These are phyloP conservation scores for Alfaro cultratus DNA, from an alignment of 2,797 vertebrate species.

Conservation along the genomic window DNA sequence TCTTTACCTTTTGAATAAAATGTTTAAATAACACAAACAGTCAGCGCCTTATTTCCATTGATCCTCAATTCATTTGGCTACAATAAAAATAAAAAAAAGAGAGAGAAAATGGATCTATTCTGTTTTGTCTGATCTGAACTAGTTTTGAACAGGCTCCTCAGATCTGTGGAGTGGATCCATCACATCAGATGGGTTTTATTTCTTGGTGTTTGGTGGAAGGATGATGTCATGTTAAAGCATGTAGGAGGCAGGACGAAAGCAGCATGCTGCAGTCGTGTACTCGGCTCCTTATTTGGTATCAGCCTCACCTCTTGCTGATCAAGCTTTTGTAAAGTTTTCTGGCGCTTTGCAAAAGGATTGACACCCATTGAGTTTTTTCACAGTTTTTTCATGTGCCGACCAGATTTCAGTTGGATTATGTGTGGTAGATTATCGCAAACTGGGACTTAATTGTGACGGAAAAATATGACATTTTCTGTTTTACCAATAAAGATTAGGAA, in stretches of 20 bases:
- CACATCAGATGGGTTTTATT: not conserved
- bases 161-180: not conserved
- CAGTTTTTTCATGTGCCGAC: not conserved
- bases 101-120: not conserved
- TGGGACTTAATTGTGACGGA: not conserved
- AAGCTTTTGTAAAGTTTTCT: not conserved
- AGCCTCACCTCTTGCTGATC: not conserved
- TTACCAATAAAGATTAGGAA: not conserved
- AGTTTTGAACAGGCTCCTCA: not conserved
- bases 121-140: not conserved
- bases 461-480: not conserved
- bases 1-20: not conserved
- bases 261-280: not conserved
- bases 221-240: slow-evolving; percentile 5
- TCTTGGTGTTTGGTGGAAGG: not conserved
- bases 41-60: not conserved
- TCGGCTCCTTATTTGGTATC: slow-evolving; percentile 9
- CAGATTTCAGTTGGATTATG: not conserved
- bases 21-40: not conserved
- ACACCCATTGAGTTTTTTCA: no score
- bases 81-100: not conserved
- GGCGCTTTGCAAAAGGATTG: not conserved
- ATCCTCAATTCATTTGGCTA: not conserved
- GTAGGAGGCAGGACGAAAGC: not conserved
- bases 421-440: not conserved